These are phyloP conservation scores for Lumbricus terrestris DNA, from an alignment of 2,888 invertebrate species.

Conservation along the genomic window DNA sequence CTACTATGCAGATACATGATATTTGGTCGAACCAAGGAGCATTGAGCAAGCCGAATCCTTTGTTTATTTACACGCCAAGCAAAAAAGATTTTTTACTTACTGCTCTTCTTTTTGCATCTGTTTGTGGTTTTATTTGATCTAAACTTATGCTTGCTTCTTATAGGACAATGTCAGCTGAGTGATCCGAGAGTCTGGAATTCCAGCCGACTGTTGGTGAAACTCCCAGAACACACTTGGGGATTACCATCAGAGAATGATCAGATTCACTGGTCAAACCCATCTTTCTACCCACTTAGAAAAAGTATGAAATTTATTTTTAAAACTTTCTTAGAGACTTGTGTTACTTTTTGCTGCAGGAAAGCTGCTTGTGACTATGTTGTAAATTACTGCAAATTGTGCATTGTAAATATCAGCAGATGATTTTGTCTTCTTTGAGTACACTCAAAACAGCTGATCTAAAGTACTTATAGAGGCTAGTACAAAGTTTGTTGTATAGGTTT, in stretches of 20 bases:
- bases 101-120: background rate
- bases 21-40: too few relatives aligned
- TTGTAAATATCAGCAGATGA: background rate
- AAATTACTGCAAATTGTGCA: background rate
- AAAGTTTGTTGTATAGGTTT: background rate
- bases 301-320: background rate
- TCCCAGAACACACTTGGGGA: constrained; percentile 54
- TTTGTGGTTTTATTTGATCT: background rate
- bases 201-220: constrained; percentile 46
- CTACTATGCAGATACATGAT: too few relatives aligned
- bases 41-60: background rate
- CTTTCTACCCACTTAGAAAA: constrained; percentile 37
- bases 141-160: constrained; percentile 19
- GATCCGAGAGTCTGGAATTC: constrained; percentile 38
- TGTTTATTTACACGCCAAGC: background rate
- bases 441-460: background rate
- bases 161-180: constrained; percentile 41
- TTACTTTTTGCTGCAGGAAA: background rate
- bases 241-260: constrained; percentile 44
- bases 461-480: background rate
- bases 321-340: background rate
- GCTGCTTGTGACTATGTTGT: background rate
- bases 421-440: background rate
- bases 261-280: constrained; percentile 47
- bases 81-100: background rate